Percentiles rank a stretch among this genome's conserved stretches.
Evolutionary conservation across 2,797 vertebrate genomes (phyloP).

Genomic region (Eulemur rubriventer): DNA sequence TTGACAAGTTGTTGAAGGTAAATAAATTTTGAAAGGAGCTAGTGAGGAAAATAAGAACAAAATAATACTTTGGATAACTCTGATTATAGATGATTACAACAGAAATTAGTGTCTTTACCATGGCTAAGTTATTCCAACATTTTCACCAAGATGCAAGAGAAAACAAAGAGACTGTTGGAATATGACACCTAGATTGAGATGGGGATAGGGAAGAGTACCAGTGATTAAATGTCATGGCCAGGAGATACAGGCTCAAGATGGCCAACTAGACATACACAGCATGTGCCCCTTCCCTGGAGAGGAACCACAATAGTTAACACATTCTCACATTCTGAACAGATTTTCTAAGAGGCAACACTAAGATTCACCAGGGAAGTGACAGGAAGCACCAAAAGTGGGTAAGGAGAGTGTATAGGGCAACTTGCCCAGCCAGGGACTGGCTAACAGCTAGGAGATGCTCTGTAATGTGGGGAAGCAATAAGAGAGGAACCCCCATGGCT

Average conservation of each 20-base stretch:
- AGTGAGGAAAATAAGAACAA: not conserved
- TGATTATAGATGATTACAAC: not conserved
- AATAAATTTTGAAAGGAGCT: not conserved
- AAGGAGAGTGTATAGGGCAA: too few relatives aligned
- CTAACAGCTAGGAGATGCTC: too few relatives aligned
- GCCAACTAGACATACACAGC: not conserved
- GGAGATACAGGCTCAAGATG: not conserved
- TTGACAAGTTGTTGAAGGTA: not conserved
- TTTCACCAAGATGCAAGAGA: not conserved
- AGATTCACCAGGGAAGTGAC: not conserved
- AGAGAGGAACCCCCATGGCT: too few relatives aligned
- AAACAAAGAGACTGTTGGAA: not conserved
- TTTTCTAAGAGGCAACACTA: not conserved
- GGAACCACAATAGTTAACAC: not conserved
- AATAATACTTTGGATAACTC: not conserved
- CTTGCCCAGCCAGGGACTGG: too few relatives aligned
- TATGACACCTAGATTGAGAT: not conserved
- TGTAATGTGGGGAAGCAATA: too few relatives aligned
- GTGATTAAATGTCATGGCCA: not conserved
- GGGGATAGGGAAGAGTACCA: not conserved
- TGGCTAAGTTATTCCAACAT: not conserved
- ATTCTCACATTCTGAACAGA: not conserved
- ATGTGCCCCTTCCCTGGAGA: not conserved
- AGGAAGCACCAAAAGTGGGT: not conserved
- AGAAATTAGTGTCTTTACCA: not conserved